A percentile compares a stretch with the other conserved stretches of the same genome.
Evolutionary conservation across 2,797 vertebrate genomes (phyloP).

Genomic region (Phoxinus dragarum): DNA sequence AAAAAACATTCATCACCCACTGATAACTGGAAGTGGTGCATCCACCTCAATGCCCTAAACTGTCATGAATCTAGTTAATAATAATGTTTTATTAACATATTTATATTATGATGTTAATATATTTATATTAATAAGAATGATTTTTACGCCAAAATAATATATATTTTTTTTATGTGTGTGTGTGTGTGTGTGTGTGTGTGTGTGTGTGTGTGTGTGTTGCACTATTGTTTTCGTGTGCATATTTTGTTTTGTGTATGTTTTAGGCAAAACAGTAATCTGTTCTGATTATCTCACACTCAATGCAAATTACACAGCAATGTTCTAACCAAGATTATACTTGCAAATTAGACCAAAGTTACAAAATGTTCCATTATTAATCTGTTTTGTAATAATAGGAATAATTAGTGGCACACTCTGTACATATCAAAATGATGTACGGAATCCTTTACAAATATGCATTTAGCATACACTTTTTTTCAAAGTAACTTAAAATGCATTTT

Average conservation of each 20-base stretch:
- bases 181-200: no score
- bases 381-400: neutral
- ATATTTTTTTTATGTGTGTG: no score
- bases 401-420: neutral
- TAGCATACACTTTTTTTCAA: neutral
- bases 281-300: constrained; percentile 1
- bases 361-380: neutral
- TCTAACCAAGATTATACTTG: neutral
- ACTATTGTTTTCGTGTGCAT: neutral
- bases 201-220: neutral
- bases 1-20: neutral
- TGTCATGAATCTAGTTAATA: neutral
- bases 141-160: neutral
- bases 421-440: neutral
- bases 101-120: no score
- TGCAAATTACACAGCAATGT: neutral
- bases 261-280: neutral
- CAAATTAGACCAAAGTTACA: constrained; percentile 24
- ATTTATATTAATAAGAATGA: neutral
- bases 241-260: neutral
- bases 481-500: neutral
- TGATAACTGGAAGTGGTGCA: neutral
- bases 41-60: neutral
- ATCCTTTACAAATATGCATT: neutral
- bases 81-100: neutral